Evolutionary conservation across 1,140 invertebrate species (phyloP).

Genomic region (Lasaia peninsularis): DNA sequence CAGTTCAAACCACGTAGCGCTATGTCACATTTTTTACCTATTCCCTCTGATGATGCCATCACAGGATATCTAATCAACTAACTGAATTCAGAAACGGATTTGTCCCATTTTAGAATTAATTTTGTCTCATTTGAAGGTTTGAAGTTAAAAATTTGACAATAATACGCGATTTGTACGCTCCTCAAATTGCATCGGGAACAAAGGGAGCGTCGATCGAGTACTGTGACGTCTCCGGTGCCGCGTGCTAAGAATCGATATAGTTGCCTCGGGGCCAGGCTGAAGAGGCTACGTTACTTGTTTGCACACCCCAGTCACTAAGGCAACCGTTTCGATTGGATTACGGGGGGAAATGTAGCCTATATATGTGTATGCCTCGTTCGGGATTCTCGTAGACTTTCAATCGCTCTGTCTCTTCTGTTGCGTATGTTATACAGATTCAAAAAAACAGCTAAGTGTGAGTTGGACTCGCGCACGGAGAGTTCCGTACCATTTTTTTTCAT

Average conservation of each 20-base stretch:
- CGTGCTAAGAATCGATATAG: constrained; percentile 3
- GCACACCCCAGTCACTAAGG: constrained; percentile 50
- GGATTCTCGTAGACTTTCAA: background rate
- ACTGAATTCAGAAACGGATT: too few species aligned
- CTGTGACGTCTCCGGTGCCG: constrained; percentile 32
- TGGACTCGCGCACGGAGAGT: too few species aligned
- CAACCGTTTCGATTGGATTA: constrained; percentile 53
- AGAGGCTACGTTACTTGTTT: constrained; percentile 50
- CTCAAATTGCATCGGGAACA: background rate
- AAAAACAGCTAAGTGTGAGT: too few species aligned
- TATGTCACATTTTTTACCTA: too few species aligned
- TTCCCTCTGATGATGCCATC: too few species aligned
- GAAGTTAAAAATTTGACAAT: too few species aligned
- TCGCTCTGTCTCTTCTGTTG: constrained; percentile 13
- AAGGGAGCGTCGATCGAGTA: background rate
- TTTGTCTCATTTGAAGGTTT: too few species aligned
- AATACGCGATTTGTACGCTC: constrained; percentile 14
- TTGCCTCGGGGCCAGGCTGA: background rate
- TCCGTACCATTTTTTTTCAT: too few species aligned
- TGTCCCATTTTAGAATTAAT: too few species aligned
- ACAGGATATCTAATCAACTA: too few species aligned
- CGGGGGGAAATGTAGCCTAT: constrained; percentile 13
- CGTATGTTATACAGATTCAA: too few species aligned
- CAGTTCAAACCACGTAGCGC: too few species aligned
- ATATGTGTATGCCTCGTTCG: background rate